Conservation (phyloP, 2,797 vertebrate genomes). For the Sarcophilus harrisii region DNA sequence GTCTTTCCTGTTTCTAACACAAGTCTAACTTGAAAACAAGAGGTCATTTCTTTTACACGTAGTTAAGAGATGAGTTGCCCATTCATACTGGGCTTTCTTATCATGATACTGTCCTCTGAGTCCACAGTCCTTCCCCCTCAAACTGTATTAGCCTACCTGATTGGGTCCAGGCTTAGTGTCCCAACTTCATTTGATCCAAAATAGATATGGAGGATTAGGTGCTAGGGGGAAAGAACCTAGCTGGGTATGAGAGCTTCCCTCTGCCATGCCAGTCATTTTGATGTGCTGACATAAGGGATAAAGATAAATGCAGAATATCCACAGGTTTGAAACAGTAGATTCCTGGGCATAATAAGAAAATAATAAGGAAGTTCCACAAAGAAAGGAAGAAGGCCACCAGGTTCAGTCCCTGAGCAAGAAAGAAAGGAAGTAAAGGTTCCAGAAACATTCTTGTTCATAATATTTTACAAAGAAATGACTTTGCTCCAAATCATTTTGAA, state of each 20-base stretch:
- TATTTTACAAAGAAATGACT: not conserved
- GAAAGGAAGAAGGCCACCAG: not conserved
- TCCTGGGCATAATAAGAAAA: not conserved
- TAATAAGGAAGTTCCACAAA: not conserved
- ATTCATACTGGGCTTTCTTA: not conserved
- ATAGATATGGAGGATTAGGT: not conserved
- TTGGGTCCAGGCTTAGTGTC: not conserved
- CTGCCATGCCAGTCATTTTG: not conserved
- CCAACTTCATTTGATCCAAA: not conserved
- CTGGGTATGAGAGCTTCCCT: not conserved
- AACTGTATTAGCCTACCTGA: not conserved
- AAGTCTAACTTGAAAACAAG: not conserved
- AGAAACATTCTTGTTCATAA: not conserved
- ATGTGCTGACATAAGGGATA: not conserved
- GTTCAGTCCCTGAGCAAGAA: not conserved
- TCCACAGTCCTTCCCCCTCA: not conserved
- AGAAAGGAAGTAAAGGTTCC: not conserved
- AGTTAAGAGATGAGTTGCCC: not conserved
- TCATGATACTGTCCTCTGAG: not conserved
- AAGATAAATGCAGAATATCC: not conserved
- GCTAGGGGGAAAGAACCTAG: not conserved
- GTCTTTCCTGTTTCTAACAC: not conserved
- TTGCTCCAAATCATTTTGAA: not conserved
- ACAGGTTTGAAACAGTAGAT: not conserved
- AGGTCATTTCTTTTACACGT: not conserved